These are phyloP conservation scores for Oryzias dopingdopingensis DNA, from an alignment of 2,797 vertebrate species.

Conservation along the genomic window DNA sequence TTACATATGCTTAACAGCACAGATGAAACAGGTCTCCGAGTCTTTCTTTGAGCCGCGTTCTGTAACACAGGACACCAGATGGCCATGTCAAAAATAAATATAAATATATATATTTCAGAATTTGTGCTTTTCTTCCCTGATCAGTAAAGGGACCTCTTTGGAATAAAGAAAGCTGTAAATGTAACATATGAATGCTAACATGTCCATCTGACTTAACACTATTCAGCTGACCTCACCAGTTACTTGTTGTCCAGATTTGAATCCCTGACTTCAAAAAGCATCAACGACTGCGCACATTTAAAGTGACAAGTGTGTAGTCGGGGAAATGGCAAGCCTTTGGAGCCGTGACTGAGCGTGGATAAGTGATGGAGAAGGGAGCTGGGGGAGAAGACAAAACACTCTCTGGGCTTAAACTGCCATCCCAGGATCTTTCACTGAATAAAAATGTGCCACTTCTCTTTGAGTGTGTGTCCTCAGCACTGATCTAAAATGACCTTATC, in stretches of 20 bases:
- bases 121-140: constrained; percentile 51
- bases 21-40: constrained; percentile 10
- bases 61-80: constrained; percentile 36
- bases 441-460: constrained; percentile 68
- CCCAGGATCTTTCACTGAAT: constrained; percentile 53
- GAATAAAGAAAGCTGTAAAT: constrained; percentile 16
- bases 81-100: constrained; percentile 26
- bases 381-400: constrained; percentile 38
- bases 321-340: constrained; percentile 38
- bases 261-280: constrained; percentile 38
- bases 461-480: constrained; percentile 54
- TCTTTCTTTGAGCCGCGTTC: constrained; percentile 25
- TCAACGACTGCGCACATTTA: constrained; percentile 39
- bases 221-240: constrained; percentile 2
- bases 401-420: constrained; percentile 39
- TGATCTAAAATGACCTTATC: constrained; percentile 73
- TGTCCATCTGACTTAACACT: background rate
- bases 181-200: constrained; percentile 8
- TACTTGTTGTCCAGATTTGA: constrained; percentile 42
- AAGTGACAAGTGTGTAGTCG: constrained; percentile 48
- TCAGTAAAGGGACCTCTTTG: constrained; percentile 48
- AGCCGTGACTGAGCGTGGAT: constrained; percentile 21
- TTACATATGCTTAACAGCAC: constrained; percentile 16
- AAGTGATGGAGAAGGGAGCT: constrained; percentile 31
- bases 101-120: constrained; percentile 25